Percentiles rank a stretch among this genome's conserved stretches.
Conservation (phyloP, 1,140 invertebrate species). For the Drosophila arizonae region DNA sequence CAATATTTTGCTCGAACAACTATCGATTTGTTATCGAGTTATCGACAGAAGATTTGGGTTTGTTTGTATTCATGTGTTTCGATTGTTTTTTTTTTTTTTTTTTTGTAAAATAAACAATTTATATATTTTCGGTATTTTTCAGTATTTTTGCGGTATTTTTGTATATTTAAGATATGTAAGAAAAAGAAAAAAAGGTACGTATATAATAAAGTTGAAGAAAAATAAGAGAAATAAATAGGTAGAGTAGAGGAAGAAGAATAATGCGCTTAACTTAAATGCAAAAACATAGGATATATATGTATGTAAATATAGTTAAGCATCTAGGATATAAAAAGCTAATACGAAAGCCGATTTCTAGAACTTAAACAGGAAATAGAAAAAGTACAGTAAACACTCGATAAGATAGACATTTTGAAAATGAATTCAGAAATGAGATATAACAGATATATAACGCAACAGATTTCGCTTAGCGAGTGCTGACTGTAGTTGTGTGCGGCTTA, state of each 20-base stretch:
- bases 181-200: slow-evolving; percentile 72
- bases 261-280: slow-evolving; percentile 13
- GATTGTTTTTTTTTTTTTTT: slow-evolving; percentile 4
- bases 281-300: background rate
- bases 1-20: slow-evolving; percentile 94
- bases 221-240: slow-evolving; percentile 28
- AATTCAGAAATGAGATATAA: no score
- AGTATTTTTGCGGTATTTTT: slow-evolving; percentile 7
- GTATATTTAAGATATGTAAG: slow-evolving; percentile 61
- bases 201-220: slow-evolving; percentile 61
- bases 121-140: slow-evolving; percentile 6
- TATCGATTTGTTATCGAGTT: slow-evolving; percentile 71
- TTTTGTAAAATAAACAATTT: slow-evolving; percentile 38
- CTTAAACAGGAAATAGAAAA: slow-evolving; percentile 5
- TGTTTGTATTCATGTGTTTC: slow-evolving; percentile 36
- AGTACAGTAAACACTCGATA: slow-evolving; percentile 7
- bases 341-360: background rate
- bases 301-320: background rate
- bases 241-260: slow-evolving; percentile 16
- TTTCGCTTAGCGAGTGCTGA: slow-evolving; percentile 3
- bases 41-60: background rate
- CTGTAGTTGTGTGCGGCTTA: background rate
- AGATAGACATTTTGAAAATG: background rate
- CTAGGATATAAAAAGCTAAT: background rate
- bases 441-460: no score